These are phyloP conservation scores for Lordiphosa mommai DNA, from an alignment of 1,140 invertebrate genomes.

Conservation along the genomic window DNA sequence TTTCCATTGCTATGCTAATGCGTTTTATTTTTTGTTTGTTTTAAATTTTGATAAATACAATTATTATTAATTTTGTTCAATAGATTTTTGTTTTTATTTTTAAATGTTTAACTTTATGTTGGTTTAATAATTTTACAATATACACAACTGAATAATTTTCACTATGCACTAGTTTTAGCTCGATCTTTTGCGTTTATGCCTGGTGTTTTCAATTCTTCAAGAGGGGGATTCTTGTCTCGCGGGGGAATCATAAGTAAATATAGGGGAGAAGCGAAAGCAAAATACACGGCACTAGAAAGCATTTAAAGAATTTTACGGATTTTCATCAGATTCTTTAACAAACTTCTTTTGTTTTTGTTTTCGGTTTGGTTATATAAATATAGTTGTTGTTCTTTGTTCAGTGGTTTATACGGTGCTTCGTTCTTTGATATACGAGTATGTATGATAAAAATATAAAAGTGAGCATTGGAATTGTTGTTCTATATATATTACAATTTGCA, in stretches of 20 bases:
- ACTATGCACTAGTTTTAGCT: conserved; percentile 71
- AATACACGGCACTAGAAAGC: conserved; percentile 6
- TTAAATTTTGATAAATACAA: conserved; percentile 75
- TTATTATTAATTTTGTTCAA: conserved; percentile 63
- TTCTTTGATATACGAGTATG: conserved; percentile 49
- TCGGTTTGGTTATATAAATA: conserved; percentile 21
- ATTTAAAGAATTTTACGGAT: neutral
- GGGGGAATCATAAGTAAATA: neutral
- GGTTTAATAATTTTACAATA: conserved; percentile 67
- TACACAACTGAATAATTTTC: conserved; percentile 70
- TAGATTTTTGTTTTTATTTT: conserved; percentile 58
- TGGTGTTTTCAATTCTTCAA: conserved; percentile 48
- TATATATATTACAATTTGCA: conserved; percentile 50
- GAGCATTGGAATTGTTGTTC: conserved; percentile 53
- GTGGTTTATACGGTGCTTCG: conserved; percentile 65
- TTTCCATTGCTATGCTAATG: conserved; percentile 70
- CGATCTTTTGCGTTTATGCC: conserved; percentile 69
- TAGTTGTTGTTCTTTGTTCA: conserved; percentile 33
- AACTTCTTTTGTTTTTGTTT: no score
- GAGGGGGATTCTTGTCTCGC: conserved; percentile 15
- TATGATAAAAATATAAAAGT: conserved; percentile 77
- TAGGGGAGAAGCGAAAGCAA: neutral
- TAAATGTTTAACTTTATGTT: conserved; percentile 76
- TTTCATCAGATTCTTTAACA: conserved; percentile 7
- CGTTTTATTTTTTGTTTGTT: conserved; percentile 54